Evolutionary conservation across 2,113 vertebrate species (phyloP), one percentile per base, ranked within the genome.

Genomic region (Salvelinus namaycush): DNA sequence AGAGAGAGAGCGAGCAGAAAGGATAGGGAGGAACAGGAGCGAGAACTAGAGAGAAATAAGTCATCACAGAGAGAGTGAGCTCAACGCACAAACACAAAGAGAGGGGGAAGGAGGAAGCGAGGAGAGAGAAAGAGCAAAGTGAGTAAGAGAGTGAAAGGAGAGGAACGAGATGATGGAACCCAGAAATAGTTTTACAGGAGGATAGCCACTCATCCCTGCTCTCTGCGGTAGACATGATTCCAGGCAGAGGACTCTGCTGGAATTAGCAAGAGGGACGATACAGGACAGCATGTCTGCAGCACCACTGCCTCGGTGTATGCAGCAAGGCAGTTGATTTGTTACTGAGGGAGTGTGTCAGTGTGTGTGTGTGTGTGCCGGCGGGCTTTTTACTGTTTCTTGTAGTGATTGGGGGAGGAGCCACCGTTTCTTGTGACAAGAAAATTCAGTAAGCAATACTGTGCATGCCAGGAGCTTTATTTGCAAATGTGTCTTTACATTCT

Each of bases 291-390:
- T 82, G 86, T 86, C 87, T 91, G 87, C 86, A 84, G 81, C 80
- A 79, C 82, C 74, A 79, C 57, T 86, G 83, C 78, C 77, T 89
- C 57, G 70, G 83, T 88, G 82, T 81, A 88, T 89, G 90, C 89
- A 90, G 86, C 83, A 88, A 79, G 79, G 80, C 84, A 84, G 87
- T 87, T 92, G 90, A 91, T 92, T 91, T 91, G 91, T 93, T 83
- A 89, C 90, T 80, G 80, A 84, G 74, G 84, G 78, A 84, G 12
- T 48, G 34, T 70, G 81, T 79, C 48, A 85, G 73, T 81, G 62
- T 76, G 70, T 62, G 60, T 68, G 51, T 70, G 70, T 73, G 20
- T 70, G 57, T 75, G 71, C 69, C 48, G 54, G 81, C 77, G 78
- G 81, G 84, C 70, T 87, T 86, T 26, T 87, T 81, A 89, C 81